Evolutionary conservation across 2,797 vertebrate species (phyloP).

Genomic region (Xiphorhynchus erythropygius): DNA sequence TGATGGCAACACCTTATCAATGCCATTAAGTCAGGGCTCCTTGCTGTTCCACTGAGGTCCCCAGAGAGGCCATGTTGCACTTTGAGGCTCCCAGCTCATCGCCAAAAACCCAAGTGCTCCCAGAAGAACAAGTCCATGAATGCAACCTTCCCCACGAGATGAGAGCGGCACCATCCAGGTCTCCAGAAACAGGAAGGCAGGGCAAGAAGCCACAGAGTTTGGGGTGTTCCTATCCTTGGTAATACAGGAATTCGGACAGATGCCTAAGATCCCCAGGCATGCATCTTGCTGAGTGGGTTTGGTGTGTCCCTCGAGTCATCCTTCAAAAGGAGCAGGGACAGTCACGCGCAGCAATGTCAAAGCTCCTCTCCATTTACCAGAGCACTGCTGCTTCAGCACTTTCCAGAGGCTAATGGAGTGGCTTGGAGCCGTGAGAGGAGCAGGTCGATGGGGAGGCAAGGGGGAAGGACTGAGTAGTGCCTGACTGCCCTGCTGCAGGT

Average conservation of each 20-base stretch:
- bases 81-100: background rate
- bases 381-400: constrained; percentile 52
- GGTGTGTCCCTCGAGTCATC: background rate
- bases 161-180: accelerated
- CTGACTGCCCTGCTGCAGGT: background rate
- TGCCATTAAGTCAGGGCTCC: background rate
- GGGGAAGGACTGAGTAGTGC: background rate
- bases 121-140: background rate
- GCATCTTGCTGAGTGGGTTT: background rate
- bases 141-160: background rate
- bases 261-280: background rate
- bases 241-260: background rate
- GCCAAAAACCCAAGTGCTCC: background rate
- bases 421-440: background rate
- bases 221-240: background rate
- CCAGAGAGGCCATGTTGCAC: background rate
- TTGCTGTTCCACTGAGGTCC: background rate
- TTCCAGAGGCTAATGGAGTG: constrained; percentile 18
- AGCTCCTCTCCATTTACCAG: constrained; percentile 43
- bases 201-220: background rate
- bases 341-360: constrained; percentile 10
- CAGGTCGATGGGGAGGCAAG: background rate
- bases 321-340: background rate
- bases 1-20: background rate
- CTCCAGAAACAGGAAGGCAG: background rate